Evolutionary conservation across 2,797 vertebrate genomes (phyloP).

Genomic region (Peromyscus aztecus): DNA sequence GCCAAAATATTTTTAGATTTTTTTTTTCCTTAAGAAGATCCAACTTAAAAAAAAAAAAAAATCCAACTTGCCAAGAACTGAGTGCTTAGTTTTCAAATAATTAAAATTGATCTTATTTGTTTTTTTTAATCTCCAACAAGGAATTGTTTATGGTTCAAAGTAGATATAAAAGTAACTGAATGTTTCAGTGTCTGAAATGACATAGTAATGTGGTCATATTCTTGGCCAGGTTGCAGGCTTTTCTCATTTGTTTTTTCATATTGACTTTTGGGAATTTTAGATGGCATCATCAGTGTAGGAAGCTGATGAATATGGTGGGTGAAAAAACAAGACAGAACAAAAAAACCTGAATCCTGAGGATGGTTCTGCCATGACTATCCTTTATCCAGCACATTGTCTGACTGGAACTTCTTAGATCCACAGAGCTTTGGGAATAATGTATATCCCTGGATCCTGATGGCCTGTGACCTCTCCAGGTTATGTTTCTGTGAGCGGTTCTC

Average conservation of each 20-base stretch:
- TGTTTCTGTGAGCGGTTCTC: neutral
- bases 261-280: neutral
- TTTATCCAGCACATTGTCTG: neutral
- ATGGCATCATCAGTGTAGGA: neutral
- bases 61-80: slow-evolving; percentile 54
- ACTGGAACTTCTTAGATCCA: neutral
- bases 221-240: neutral
- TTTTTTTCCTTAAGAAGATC: slow-evolving; percentile 18
- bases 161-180: neutral
- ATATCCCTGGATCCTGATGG: neutral
- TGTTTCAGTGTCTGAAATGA: slow-evolving; percentile 1
- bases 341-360: neutral
- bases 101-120: slow-evolving; percentile 15
- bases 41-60: too few relatives aligned
- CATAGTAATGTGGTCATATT: neutral
- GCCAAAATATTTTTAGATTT: slow-evolving; percentile 56
- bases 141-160: slow-evolving; percentile 46
- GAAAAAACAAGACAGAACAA: neutral
- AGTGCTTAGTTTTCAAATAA: slow-evolving; percentile 57
- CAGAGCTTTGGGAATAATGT: neutral
- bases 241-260: neutral
- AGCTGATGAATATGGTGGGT: neutral
- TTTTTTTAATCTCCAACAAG: slow-evolving; percentile 36
- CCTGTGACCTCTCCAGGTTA: neutral
- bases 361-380: neutral